Conservation (phyloP, 2,888 invertebrate species). For the Clanis bilineata region DNA sequence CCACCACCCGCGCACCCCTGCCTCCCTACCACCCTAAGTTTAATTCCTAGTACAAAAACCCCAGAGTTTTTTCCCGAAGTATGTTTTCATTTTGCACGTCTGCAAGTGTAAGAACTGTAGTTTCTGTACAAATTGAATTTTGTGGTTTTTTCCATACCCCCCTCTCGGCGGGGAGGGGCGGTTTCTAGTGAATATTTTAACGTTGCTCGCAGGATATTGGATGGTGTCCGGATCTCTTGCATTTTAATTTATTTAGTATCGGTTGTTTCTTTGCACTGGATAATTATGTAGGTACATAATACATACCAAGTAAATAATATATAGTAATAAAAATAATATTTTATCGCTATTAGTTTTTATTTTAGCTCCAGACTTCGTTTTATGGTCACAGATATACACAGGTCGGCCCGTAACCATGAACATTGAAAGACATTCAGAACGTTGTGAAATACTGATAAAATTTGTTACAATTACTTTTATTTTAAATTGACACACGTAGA, state of each 20-base stretch:
- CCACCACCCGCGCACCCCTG: slow-evolving; percentile 48
- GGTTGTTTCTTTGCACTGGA: slow-evolving; percentile 20
- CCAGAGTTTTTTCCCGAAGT: slow-evolving; percentile 54
- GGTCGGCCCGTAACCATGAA: no score
- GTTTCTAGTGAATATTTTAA: slow-evolving; percentile 66
- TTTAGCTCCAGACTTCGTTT: no score
- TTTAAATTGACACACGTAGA: no score
- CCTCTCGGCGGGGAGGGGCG: neutral
- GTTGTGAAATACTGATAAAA: no score
- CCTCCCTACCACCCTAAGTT: slow-evolving; percentile 50
- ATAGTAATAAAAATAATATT: neutral
- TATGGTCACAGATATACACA: no score
- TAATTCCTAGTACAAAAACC: slow-evolving; percentile 71
- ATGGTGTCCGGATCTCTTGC: slow-evolving; percentile 41
- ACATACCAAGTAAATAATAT: neutral
- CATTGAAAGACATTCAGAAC: no score
- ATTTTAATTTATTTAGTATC: slow-evolving; percentile 24
- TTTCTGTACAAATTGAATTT: slow-evolving; percentile 78
- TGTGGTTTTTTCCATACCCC: slow-evolving; percentile 59
- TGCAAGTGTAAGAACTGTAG: slow-evolving; percentile 59
- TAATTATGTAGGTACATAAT: neutral
- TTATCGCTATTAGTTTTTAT: no score
- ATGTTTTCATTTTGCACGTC: slow-evolving; percentile 75
- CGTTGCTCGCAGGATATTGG: slow-evolving; percentile 59
- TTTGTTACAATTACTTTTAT: no score